These are phyloP conservation scores for Apoda limacodes DNA, from an alignment of 2,888 invertebrate genomes.

Conservation along the genomic window DNA sequence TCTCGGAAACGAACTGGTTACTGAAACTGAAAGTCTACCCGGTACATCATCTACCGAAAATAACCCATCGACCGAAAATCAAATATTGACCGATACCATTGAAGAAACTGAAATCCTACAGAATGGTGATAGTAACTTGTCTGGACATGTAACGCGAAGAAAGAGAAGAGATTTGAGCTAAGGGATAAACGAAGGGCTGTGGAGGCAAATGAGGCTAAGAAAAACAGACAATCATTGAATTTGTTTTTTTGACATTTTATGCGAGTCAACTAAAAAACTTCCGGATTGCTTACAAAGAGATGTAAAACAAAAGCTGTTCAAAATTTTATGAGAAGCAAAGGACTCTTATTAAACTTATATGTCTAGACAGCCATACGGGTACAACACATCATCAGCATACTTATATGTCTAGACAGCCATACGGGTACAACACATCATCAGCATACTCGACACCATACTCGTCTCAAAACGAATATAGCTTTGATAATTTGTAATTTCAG, in stretches of 20 bases:
- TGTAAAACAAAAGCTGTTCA: too few species aligned
- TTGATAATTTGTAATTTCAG: too few species aligned
- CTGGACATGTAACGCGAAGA: constrained; percentile 20
- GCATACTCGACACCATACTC: constrained; percentile 8
- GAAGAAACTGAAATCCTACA: constrained; percentile 16
- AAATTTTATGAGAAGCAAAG: constrained; percentile 20
- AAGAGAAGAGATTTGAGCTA: constrained; percentile 21
- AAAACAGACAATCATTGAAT: constrained; percentile 21
- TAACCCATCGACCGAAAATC: constrained; percentile 11
- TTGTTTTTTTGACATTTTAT: constrained; percentile 24
- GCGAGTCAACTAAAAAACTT: constrained; percentile 19
- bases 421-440: constrained; percentile 15
- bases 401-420: too few species aligned
- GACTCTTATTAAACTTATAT: constrained; percentile 16
- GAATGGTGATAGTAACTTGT: constrained; percentile 17
- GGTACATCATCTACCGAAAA: constrained; percentile 11
- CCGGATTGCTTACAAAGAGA: constrained; percentile 19
- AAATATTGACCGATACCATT: constrained; percentile 13
- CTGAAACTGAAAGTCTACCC: constrained; percentile 7
- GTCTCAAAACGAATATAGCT: constrained; percentile 1
- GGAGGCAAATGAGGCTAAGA: constrained; percentile 19
- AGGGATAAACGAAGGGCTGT: constrained; percentile 18
- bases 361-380: constrained; percentile 19
- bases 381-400: constrained; percentile 10
- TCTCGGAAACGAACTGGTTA: constrained; percentile 14